Percentiles rank a stretch among this genome's conserved stretches.
phyloP scores from a whole-genome alignment of 2,113 vertebrate species.

The Alligator sinensis region DNA sequence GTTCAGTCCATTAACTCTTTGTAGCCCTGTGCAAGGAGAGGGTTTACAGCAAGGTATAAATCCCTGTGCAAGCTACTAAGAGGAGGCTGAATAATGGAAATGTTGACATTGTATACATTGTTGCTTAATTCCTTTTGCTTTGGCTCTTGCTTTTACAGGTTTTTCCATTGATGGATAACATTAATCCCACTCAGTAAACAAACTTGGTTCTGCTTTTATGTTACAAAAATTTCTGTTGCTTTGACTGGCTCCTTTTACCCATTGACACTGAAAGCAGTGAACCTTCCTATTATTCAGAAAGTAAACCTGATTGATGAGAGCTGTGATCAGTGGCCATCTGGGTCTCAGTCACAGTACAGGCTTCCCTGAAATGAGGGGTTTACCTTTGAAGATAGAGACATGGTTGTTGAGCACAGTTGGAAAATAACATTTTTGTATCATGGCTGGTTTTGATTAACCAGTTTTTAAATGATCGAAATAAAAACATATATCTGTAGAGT shows the following conservation, averaged over 20 bases:
- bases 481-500: not conserved
- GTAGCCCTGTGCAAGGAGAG: not conserved
- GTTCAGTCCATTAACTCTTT: conserved; percentile 5
- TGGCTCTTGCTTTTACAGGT: not conserved
- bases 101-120: not conserved
- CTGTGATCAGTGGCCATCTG: not conserved
- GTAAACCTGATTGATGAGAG: conserved; percentile 45
- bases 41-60: not conserved
- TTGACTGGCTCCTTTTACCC: conserved; percentile 51
- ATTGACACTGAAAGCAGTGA: conserved; percentile 42
- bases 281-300: conserved; percentile 53
- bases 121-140: conserved; percentile 34
- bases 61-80: not conserved
- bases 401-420: conserved; percentile 17
- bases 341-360: not conserved
- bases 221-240: conserved; percentile 62
- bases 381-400: conserved; percentile 17
- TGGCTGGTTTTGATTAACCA: not conserved
- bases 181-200: conserved; percentile 48
- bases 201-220: conserved; percentile 52
- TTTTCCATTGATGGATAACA: not conserved
- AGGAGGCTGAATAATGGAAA: conserved; percentile 42
- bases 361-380: conserved; percentile 17
- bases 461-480: not conserved
- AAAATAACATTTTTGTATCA: not conserved